A percentile compares a stretch with the other conserved stretches of the same genome.
Conservation (phyloP, 2,888 invertebrate species). For the Aplocera efformata region DNA sequence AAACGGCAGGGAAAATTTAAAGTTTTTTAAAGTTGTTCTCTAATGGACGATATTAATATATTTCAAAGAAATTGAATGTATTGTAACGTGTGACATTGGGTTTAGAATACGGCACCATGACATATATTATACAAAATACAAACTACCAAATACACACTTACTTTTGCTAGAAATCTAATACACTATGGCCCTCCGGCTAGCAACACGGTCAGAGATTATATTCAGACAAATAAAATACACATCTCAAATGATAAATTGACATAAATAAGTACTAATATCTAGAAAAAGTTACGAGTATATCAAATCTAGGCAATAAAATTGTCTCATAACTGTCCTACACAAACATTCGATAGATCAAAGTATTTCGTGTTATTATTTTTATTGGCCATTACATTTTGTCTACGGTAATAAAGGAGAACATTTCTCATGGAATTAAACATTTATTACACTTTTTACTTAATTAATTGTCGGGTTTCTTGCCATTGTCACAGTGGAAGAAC, state of each 20-base stretch:
- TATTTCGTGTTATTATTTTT: slow-evolving; percentile 39
- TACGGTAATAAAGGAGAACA: slow-evolving; percentile 25
- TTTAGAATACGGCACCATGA: no score
- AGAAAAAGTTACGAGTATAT: slow-evolving; percentile 10
- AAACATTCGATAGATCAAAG: slow-evolving; percentile 31
- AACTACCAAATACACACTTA: no score
- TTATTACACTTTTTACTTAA: slow-evolving; percentile 13
- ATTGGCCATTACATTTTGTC: slow-evolving; percentile 32
- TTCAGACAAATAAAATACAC: background rate
- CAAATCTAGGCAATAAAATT: slow-evolving; percentile 19
- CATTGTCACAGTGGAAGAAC: background rate
- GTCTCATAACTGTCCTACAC: slow-evolving; percentile 24
- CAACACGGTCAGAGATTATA: background rate
- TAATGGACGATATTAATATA: no score
- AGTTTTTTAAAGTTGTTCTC: no score
- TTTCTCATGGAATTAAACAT: slow-evolving; percentile 15
- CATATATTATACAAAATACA: no score
- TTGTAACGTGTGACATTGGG: no score
- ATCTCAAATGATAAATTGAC: slow-evolving; percentile 2
- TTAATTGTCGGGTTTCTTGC: slow-evolving; percentile 2
- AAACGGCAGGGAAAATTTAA: no score
- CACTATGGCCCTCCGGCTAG: no score
- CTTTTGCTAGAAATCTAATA: no score
- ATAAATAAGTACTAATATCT: slow-evolving; percentile 11
- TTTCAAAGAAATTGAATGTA: no score